Conservation (phyloP, 1,140 invertebrate genomes). For the Liolophura sinensis region DNA sequence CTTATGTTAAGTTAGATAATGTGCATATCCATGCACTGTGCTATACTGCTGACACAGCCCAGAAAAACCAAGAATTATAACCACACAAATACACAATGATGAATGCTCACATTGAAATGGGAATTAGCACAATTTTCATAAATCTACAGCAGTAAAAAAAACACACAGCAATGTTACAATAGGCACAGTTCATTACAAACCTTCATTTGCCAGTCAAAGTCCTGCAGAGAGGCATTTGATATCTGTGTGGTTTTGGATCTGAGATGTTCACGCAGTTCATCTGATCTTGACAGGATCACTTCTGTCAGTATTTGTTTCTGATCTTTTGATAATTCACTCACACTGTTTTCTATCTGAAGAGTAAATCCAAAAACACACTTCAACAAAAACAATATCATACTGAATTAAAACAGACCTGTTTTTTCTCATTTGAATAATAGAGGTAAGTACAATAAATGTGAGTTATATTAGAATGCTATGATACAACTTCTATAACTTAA, state of each 20-base stretch:
- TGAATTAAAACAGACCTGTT: constrained; percentile 1
- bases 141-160: too few relatives aligned
- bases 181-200: constrained; percentile 17
- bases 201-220: constrained; percentile 56
- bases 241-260: constrained; percentile 35
- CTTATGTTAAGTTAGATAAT: too few relatives aligned
- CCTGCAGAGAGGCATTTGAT: constrained; percentile 40
- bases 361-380: constrained; percentile 2
- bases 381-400: neutral
- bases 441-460: too few relatives aligned
- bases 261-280: constrained; percentile 32
- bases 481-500: too few relatives aligned
- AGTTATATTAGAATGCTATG: too few relatives aligned
- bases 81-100: too few relatives aligned
- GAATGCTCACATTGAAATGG: too few relatives aligned
- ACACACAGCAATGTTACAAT: too few relatives aligned
- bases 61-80: too few relatives aligned
- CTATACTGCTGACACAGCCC: too few relatives aligned
- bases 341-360: constrained; percentile 25
- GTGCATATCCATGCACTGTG: too few relatives aligned
- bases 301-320: constrained; percentile 31
- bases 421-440: neutral
- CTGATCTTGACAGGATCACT: constrained; percentile 26
- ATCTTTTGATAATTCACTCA: constrained; percentile 28
- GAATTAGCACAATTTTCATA: too few relatives aligned